These are phyloP conservation scores for Hirundo rustica DNA, from an alignment of 2,797 vertebrate genomes.

Conservation along the genomic window DNA sequence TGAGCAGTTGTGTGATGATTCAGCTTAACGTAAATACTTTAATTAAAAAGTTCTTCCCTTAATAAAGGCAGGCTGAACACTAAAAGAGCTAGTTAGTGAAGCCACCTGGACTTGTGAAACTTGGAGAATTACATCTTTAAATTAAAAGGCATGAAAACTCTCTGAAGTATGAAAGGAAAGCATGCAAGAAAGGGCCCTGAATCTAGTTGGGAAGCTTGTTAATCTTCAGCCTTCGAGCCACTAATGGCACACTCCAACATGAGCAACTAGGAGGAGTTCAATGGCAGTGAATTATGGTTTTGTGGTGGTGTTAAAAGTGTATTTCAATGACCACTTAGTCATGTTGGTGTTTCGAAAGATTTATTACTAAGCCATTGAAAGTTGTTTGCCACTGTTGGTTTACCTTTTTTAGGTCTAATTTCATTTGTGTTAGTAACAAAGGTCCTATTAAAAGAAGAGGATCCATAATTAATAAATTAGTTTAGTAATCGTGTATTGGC, in stretches of 20 bases:
- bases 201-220: background rate
- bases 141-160: constrained; percentile 41
- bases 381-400: background rate
- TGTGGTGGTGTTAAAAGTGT: background rate
- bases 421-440: background rate
- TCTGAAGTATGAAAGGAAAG: constrained; percentile 15
- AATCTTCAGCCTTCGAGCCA: constrained; percentile 12
- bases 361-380: background rate
- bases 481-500: background rate
- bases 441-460: background rate
- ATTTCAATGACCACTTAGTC: background rate
- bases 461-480: background rate
- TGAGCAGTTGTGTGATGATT: constrained; percentile 28
- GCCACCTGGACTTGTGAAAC: constrained; percentile 38
- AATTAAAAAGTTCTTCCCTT: constrained; percentile 38
- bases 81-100: background rate
- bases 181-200: background rate
- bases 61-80: background rate
- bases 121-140: constrained; percentile 13
- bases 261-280: background rate
- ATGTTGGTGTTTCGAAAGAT: background rate
- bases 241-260: background rate
- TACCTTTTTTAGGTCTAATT: background rate
- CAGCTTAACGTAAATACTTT: constrained; percentile 29
- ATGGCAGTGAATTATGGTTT: background rate